A percentile compares a stretch with the other conserved stretches of the same genome.
Evolutionary conservation across 2,113 vertebrate species (phyloP).

Genomic region (Gobius niger): DNA sequence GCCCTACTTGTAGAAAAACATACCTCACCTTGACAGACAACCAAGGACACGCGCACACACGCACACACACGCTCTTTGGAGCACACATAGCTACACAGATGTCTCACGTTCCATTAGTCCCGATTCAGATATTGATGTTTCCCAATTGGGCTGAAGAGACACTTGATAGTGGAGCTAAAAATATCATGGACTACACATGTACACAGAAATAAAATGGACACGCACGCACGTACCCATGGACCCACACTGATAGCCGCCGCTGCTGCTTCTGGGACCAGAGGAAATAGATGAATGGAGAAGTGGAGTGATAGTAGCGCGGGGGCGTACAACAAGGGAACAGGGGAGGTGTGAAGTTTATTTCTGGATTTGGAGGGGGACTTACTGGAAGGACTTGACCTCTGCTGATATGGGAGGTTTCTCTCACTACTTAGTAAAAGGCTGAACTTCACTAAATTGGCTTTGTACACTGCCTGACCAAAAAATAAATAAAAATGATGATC

Average conservation of each 20-base stretch:
- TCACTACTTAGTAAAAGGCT: too few species aligned
- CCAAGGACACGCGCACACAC: slow-evolving; percentile 48
- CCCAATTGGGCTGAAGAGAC: slow-evolving; percentile 40
- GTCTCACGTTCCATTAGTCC: slow-evolving; percentile 35
- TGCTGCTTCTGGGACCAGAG: background rate
- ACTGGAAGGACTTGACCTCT: background rate
- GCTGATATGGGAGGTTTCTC: background rate
- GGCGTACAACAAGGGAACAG: slow-evolving; percentile 20
- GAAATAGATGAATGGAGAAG: background rate
- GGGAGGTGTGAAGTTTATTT: slow-evolving; percentile 48
- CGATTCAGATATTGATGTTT: slow-evolving; percentile 59
- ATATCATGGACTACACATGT: slow-evolving; percentile 32
- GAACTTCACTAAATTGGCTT: too few species aligned
- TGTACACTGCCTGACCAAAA: too few species aligned
- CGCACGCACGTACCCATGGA: background rate
- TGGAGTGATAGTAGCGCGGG: slow-evolving; percentile 27
- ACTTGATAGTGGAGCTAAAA: slow-evolving; percentile 61
- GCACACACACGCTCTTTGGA: slow-evolving; percentile 12
- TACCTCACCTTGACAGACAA: slow-evolving; percentile 52
- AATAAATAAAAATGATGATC: too few species aligned
- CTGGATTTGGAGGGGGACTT: slow-evolving; percentile 14
- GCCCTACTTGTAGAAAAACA: slow-evolving; percentile 56
- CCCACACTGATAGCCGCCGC: slow-evolving; percentile 12
- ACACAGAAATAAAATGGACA: slow-evolving; percentile 1
- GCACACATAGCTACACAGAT: slow-evolving; percentile 14